Conservation (phyloP, 2,113 vertebrate species). For the Axis porcinus region DNA sequence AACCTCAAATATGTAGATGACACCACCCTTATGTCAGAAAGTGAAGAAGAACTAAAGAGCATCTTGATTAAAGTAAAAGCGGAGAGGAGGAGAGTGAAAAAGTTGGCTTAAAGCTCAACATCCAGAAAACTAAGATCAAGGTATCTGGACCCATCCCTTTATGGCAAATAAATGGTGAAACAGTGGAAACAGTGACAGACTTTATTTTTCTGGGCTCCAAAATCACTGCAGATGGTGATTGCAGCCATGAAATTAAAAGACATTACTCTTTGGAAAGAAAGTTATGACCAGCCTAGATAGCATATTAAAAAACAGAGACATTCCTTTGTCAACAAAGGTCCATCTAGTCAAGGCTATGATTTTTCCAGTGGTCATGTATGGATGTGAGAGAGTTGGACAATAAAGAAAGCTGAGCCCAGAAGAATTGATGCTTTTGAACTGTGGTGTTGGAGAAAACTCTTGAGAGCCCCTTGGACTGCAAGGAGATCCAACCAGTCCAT, state of each 20-base stretch:
- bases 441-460: background rate
- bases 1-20: background rate
- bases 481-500: background rate
- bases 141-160: background rate
- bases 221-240: background rate
- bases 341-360: background rate
- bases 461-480: background rate
- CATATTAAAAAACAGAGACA: background rate
- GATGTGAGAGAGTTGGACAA: background rate
- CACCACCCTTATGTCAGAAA: background rate
- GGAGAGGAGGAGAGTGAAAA: too few relatives aligned
- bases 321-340: background rate
- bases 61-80: too few relatives aligned
- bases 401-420: fast-evolving
- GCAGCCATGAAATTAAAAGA: background rate
- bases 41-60: too few relatives aligned
- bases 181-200: background rate
- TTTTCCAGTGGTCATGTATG: background rate
- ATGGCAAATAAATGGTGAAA: background rate
- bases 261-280: background rate
- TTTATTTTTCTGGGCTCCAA: background rate
- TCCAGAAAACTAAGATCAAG: background rate
- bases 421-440: background rate
- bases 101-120: too few relatives aligned
- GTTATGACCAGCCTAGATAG: background rate